Conservation (phyloP, 2,113 vertebrate species). For the Barbus barbus region DNA sequence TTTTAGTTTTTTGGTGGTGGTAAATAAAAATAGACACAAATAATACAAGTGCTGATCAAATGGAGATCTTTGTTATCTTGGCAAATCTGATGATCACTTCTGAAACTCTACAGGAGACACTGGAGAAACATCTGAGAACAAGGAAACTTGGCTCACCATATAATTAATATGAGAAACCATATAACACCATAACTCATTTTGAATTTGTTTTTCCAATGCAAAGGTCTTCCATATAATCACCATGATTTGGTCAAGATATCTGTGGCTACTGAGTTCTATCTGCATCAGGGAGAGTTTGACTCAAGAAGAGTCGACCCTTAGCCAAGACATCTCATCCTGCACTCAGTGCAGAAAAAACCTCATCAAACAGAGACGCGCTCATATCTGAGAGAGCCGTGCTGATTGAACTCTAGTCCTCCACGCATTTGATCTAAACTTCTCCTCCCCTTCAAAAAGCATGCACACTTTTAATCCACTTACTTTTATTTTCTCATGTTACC, state of each 20-base stretch:
- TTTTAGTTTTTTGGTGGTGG: too few relatives aligned
- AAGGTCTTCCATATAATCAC: neutral
- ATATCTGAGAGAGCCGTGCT: slow-evolving; percentile 19
- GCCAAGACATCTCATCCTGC: slow-evolving; percentile 1
- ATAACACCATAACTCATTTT: neutral
- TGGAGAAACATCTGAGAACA: neutral
- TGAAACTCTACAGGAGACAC: neutral
- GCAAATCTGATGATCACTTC: neutral
- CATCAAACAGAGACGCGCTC: slow-evolving; percentile 1
- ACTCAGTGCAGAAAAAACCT: slow-evolving; percentile 16
- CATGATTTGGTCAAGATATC: neutral
- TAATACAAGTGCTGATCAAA: too few relatives aligned
- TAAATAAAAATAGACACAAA: too few relatives aligned
- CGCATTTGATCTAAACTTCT: slow-evolving; percentile 31
- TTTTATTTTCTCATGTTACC: slow-evolving; percentile 9
- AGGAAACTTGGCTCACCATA: neutral
- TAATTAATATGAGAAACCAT: too few relatives aligned
- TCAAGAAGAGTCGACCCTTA: slow-evolving; percentile 9
- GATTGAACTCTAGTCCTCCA: slow-evolving; percentile 21
- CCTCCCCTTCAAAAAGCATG: slow-evolving; percentile 32
- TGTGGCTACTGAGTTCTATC: neutral
- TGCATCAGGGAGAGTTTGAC: neutral
- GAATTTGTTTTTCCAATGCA: neutral
- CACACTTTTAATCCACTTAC: slow-evolving; percentile 10
- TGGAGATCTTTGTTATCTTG: neutral